Conservation (phyloP, 35 echinoderm and acorn worm genomes). For the Diadema setosum region DNA sequence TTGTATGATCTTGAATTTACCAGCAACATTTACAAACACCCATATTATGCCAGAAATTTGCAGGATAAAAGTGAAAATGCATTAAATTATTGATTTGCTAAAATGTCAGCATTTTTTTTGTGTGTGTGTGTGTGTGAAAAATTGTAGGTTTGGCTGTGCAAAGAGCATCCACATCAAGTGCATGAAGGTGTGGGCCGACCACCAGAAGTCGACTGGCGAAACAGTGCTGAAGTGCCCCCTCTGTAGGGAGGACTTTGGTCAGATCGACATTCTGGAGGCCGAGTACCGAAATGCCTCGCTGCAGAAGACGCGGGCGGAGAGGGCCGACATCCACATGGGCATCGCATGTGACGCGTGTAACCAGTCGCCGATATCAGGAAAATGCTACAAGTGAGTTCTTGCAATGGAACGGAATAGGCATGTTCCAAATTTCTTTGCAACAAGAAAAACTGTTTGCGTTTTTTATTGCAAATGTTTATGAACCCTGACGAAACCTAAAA, state of each 20-base stretch:
- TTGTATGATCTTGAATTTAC: too few species aligned
- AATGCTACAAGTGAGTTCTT: constrained; percentile 79
- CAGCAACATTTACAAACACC: too few species aligned
- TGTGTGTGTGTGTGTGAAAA: too few species aligned
- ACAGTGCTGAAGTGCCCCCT: constrained; percentile 75
- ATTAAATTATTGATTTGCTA: too few species aligned
- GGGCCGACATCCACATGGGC: constrained; percentile 71
- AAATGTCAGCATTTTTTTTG: too few species aligned
- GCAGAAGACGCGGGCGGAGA: constrained; percentile 72
- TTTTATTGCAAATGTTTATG: not conserved
- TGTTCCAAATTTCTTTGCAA: too few species aligned
- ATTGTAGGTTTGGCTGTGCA: constrained; percentile 77
- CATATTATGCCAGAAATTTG: too few species aligned
- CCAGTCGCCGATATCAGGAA: constrained; percentile 76
- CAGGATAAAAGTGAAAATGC: too few species aligned
- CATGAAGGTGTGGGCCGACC: constrained; percentile 99
- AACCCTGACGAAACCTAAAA: too few species aligned
- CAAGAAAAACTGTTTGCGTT: not conserved
- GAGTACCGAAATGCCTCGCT: constrained; percentile 84
- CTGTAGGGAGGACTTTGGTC: constrained; percentile 87
- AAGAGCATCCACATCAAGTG: constrained; percentile 98
- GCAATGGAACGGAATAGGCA: too few species aligned
- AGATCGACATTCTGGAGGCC: constrained; percentile 68
- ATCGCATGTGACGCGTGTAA: constrained; percentile 61
- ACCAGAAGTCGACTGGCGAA: constrained; percentile 90